A percentile compares a stretch with the other conserved stretches of the same genome.
These are phyloP conservation scores for Aphyosemion australe DNA, from an alignment of 2,113 vertebrate species.

Conservation along the genomic window DNA sequence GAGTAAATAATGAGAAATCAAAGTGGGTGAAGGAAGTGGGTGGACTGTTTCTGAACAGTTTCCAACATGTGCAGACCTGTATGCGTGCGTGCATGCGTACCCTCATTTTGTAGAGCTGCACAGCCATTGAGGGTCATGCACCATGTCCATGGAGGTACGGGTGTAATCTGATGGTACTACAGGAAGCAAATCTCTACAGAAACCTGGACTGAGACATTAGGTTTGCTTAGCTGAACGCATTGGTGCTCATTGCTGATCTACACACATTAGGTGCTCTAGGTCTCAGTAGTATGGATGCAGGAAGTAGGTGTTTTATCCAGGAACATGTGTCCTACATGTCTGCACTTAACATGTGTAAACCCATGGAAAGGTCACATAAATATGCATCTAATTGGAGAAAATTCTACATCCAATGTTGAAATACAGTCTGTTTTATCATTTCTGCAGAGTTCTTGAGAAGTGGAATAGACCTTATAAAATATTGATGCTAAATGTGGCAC, in stretches of 20 bases:
- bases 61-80: slow-evolving; percentile 1
- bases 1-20: slow-evolving; percentile 32
- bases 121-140: slow-evolving; percentile 48
- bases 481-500: slow-evolving; percentile 36
- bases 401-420: slow-evolving; percentile 8
- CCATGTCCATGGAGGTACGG: slow-evolving; percentile 44
- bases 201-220: slow-evolving; percentile 54
- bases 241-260: slow-evolving; percentile 59
- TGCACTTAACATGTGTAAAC: slow-evolving; percentile 26
- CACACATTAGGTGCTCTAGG: slow-evolving; percentile 52
- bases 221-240: slow-evolving; percentile 59
- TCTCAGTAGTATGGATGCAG: slow-evolving; percentile 32
- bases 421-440: not conserved
- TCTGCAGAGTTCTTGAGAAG: slow-evolving; percentile 19
- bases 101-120: slow-evolving; percentile 18
- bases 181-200: slow-evolving; percentile 39
- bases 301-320: slow-evolving; percentile 2
- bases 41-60: slow-evolving; percentile 19
- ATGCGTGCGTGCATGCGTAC: slow-evolving; percentile 15
- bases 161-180: slow-evolving; percentile 42
- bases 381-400: not conserved
- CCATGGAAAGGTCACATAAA: slow-evolving; percentile 20
- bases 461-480: slow-evolving; percentile 30
- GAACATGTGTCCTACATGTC: slow-evolving; percentile 28
- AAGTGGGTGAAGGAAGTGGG: slow-evolving; percentile 13